Conservation (phyloP, 2,888 invertebrate genomes). For the Cremastobaeus sp. region DNA sequence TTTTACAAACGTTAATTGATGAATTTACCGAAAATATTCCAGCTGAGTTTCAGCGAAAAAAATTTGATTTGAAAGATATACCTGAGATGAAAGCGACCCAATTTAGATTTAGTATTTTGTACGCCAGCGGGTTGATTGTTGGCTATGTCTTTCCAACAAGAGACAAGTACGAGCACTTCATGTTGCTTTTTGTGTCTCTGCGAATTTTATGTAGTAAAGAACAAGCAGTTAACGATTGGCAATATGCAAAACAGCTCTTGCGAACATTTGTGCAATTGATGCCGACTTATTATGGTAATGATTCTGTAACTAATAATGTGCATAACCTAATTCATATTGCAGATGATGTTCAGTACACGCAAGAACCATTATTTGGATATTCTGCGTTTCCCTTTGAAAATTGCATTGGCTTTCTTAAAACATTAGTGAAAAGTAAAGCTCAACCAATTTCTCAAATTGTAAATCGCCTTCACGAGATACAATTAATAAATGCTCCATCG, state of each 20-base stretch:
- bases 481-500: neutral
- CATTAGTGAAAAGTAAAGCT: constrained; percentile 15
- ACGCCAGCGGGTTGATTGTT: constrained; percentile 43
- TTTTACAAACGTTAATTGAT: constrained; percentile 7
- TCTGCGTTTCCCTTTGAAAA: constrained; percentile 55
- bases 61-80: constrained; percentile 44
- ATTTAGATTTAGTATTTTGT: constrained; percentile 46
- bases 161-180: constrained; percentile 54
- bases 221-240: constrained; percentile 10
- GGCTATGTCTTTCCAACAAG: constrained; percentile 29
- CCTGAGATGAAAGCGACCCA: constrained; percentile 14
- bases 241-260: constrained; percentile 46
- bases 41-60: constrained; percentile 61
- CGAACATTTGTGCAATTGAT: constrained; percentile 50
- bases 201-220: constrained; percentile 46
- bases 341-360: constrained; percentile 28
- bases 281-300: constrained; percentile 56
- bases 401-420: constrained; percentile 57
- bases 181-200: constrained; percentile 50
- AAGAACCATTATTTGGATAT: neutral
- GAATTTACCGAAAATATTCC: constrained; percentile 19
- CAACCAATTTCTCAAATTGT: constrained; percentile 6
- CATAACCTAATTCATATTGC: constrained; percentile 57
- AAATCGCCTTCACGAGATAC: constrained; percentile 2
- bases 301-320: constrained; percentile 52